phyloP scores from a whole-genome alignment of 30 jellyfish, hydroid and myxozoan genomes.

The Morbakka virulenta region DNA sequence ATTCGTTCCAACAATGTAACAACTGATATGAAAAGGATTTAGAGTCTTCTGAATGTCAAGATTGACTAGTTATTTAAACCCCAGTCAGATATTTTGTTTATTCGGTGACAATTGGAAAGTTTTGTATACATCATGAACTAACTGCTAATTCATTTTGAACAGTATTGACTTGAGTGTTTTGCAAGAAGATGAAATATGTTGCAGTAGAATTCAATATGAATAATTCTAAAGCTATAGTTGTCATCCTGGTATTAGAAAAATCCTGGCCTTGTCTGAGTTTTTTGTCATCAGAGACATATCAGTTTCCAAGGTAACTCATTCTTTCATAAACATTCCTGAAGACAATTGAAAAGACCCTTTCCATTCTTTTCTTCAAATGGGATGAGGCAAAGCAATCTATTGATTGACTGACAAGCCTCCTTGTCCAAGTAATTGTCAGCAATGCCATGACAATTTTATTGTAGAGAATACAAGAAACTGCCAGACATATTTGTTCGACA shows the following conservation, averaged over 20 bases:
- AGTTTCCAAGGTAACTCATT: conserved; percentile 11
- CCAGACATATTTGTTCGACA: too few relatives aligned
- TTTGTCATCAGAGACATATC: conserved; percentile 47
- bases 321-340: background rate
- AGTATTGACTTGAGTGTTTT: conserved; percentile 1
- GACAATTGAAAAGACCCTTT: conserved; percentile 2
- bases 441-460: conserved; percentile 8
- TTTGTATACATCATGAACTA: conserved; percentile 6
- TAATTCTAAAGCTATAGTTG: conserved; percentile 21
- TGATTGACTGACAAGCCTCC: background rate
- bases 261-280: conserved; percentile 39
- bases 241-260: conserved; percentile 28
- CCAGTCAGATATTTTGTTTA: conserved; percentile 1
- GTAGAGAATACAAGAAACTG: too few relatives aligned
- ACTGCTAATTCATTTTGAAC: conserved; percentile 21
- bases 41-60: too few relatives aligned
- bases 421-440: conserved; percentile 7
- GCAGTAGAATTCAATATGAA: conserved; percentile 2
- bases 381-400: conserved; percentile 1
- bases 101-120: conserved; percentile 23
- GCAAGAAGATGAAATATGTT: background rate
- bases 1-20: background rate
- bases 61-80: background rate
- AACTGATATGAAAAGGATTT: background rate
- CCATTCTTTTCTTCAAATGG: conserved; percentile 28